These are phyloP conservation scores for Oostethus manadensis DNA, from an alignment of 2,113 vertebrate species.

Conservation along the genomic window DNA sequence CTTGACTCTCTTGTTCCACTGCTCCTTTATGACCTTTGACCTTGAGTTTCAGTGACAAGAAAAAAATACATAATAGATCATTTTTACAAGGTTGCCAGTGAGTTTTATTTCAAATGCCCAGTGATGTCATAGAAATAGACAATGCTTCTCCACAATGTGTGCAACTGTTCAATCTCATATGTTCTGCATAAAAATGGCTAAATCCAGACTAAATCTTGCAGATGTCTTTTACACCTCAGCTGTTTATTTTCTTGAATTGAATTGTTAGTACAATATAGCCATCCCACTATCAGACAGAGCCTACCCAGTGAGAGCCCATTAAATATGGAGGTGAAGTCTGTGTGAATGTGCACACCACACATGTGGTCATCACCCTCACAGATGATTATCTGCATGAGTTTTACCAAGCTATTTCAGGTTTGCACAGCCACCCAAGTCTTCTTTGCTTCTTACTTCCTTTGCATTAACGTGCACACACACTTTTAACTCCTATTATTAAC, in stretches of 20 bases:
- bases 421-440: slow-evolving; percentile 33
- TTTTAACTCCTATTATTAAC: slow-evolving; percentile 12
- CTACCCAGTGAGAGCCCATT: slow-evolving; percentile 1
- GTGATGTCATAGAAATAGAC: slow-evolving; percentile 11
- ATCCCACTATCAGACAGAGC: slow-evolving; percentile 1
- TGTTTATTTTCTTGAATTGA: slow-evolving; percentile 17
- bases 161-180: neutral
- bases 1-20: slow-evolving; percentile 15
- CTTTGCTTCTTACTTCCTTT: neutral
- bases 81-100: slow-evolving; percentile 12
- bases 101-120: slow-evolving; percentile 4
- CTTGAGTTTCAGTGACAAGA: too few species aligned
- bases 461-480: neutral
- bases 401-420: slow-evolving; percentile 26
- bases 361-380: slow-evolving; percentile 23
- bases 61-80: too few species aligned
- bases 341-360: neutral
- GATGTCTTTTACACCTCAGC: too few species aligned
- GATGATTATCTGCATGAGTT: slow-evolving; percentile 9
- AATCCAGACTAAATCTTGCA: too few species aligned
- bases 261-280: slow-evolving; percentile 15
- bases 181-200: neutral
- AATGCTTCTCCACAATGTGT: slow-evolving; percentile 21
- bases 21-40: slow-evolving; percentile 35
- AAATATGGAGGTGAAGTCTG: neutral